Conservation (phyloP, 30 jellyfish, hydroid and myxozoan species). For the Aurelia sp. region DNA sequence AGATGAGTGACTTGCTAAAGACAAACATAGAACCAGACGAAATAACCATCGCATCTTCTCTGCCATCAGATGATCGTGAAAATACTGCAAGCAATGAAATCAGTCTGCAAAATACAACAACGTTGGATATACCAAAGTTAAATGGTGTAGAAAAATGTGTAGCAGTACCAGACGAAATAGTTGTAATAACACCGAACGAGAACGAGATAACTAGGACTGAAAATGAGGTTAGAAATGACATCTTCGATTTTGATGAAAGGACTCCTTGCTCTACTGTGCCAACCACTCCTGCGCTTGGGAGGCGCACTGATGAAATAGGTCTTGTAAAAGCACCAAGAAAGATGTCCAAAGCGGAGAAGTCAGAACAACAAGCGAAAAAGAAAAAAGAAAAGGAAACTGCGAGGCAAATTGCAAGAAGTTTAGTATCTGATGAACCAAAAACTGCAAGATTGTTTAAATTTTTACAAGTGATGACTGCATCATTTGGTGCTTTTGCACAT, state of each 20-base stretch:
- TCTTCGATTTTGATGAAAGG: not conserved
- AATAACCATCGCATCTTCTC: conserved; percentile 23
- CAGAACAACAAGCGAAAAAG: conserved; percentile 15
- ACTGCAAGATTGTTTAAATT: conserved; percentile 80
- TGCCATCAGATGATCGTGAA: conserved; percentile 26
- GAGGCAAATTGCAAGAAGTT: conserved; percentile 59
- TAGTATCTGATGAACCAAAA: conserved; percentile 86
- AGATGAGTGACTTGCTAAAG: conserved; percentile 21
- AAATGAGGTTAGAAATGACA: conserved; percentile 8
- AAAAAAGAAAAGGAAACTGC: conserved; percentile 31
- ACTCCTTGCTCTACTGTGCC: conserved; percentile 34
- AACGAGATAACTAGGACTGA: not conserved
- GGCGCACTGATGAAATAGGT: conserved; percentile 26
- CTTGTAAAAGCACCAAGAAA: conserved; percentile 20
- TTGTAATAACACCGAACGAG: too few species aligned
- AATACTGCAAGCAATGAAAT: not conserved
- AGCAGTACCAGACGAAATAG: too few species aligned
- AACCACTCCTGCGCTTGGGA: conserved; percentile 47
- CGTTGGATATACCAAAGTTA: too few species aligned
- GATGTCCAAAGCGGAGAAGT: conserved; percentile 12
- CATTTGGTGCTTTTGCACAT: conserved; percentile 99
- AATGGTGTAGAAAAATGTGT: too few species aligned
- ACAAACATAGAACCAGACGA: conserved; percentile 22
- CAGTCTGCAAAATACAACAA: not conserved
- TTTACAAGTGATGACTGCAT: conserved; percentile 92